These are phyloP conservation scores for Uria aalge DNA, from an alignment of 2,113 vertebrate genomes.

Conservation along the genomic window DNA sequence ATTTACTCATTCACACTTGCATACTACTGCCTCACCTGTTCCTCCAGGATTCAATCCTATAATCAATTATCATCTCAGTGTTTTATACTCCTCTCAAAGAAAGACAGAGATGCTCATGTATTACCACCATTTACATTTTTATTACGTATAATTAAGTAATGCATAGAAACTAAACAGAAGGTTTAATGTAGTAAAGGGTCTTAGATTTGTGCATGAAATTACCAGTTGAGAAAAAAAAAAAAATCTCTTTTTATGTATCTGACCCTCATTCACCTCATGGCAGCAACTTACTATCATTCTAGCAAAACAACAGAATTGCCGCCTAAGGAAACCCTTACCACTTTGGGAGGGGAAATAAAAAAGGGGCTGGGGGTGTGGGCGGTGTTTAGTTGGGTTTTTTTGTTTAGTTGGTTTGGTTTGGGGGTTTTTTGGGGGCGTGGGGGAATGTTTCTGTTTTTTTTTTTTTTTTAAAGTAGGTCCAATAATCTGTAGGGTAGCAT, in stretches of 20 bases:
- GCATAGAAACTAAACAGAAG: not conserved
- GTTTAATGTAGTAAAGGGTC: not conserved
- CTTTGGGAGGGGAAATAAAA: not conserved
- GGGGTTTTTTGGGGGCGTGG: not conserved
- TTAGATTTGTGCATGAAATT: not conserved
- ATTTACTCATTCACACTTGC: not conserved
- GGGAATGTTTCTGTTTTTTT: not conserved
- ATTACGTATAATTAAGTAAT: not conserved
- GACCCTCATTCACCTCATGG: not conserved
- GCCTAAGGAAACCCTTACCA: not conserved
- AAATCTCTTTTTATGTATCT: not conserved
- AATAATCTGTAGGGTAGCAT: not conserved
- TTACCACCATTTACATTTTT: not conserved
- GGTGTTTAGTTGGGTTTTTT: no score
- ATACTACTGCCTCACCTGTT: not conserved
- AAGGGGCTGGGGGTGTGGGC: fast-evolving
- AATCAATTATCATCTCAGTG: not conserved
- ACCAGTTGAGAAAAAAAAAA: not conserved
- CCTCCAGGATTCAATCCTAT: not conserved
- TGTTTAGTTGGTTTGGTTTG: not conserved
- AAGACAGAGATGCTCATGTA: not conserved
- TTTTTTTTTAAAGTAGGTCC: not conserved
- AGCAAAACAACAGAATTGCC: not conserved
- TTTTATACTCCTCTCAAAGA: not conserved
- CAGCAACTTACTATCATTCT: not conserved